Evolutionary conservation across 2,113 vertebrate species (phyloP), one percentile per base, ranked within the genome.

Genomic region (Cavia aperea): DNA sequence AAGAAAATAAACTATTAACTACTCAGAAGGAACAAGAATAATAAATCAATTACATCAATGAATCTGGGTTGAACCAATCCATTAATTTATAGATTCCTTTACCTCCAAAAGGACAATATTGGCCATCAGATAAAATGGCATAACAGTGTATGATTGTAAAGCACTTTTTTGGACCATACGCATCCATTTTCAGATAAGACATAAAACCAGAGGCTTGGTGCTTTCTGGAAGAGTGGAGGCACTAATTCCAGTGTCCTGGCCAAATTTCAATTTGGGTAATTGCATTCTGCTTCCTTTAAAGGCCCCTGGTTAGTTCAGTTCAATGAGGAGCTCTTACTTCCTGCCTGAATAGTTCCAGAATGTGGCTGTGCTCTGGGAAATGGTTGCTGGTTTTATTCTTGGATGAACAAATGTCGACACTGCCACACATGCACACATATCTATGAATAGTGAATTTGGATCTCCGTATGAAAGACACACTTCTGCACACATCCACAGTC

Each of bases 331-430:
- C n/a, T 94, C 81, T 93, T 93, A 43, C 10, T 92, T 87, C 54
- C 33, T 94, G 84, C 60, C 86, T 88, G 83, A 94, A 68, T 51
- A 95, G 66, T 88, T 91, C 49, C 58, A 90, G 58, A 94, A 90
- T 73, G n/a, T 58, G 77, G 5, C 29, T 78, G 31, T 68, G 54
- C 77, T 93, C 49, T 87, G 83, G 63, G 88, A 91, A 93, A 87
- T 51, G 31, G 16, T 36, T 33, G 6, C 49, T 63, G 68, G 18
- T n/a, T 68, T 94, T 90, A 29, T 31, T 92, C 65, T 29, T 96
- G 86, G n/a, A 46, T 62, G 62, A 29, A n/a, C 51, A 36, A 91
- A 68, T 84, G 68, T 84, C 79, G 86, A 73, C 36, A 66, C 31
- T 85, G 60, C 31, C 93, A 43, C 56, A 65, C 62, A 39, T 24